phyloP scores from a whole-genome alignment of 2,797 vertebrate genomes.

The Anabacerthia variegaticeps region DNA sequence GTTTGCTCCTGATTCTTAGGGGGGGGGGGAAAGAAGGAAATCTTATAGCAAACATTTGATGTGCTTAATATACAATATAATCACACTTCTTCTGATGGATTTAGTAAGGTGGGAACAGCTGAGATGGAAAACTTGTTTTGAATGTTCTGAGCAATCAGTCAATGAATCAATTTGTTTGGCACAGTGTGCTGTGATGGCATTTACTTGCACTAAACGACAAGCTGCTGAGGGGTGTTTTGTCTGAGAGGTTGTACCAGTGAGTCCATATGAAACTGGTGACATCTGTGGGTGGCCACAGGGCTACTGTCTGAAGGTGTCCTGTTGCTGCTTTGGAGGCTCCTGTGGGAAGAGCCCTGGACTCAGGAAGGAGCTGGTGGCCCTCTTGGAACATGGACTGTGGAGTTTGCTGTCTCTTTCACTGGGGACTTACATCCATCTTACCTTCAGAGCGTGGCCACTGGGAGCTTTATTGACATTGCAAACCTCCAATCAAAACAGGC shows the following conservation, averaged over 20 bases:
- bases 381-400: background rate
- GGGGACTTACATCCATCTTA: background rate
- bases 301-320: background rate
- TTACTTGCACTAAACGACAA: background rate
- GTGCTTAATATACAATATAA: background rate
- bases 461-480: background rate
- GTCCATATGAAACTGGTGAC: background rate
- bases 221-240: background rate
- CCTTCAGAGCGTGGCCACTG: background rate
- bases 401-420: background rate
- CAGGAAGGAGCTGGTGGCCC: background rate
- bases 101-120: background rate
- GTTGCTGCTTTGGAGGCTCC: background rate
- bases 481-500: background rate
- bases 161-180: background rate
- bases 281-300: background rate
- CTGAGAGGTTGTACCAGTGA: background rate
- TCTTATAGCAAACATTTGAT: background rate
- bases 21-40: background rate
- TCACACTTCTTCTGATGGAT: background rate
- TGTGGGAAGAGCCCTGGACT: background rate
- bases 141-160: background rate
- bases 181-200: background rate
- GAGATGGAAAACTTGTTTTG: background rate
- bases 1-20: background rate